A percentile compares a stretch with the other conserved stretches of the same genome.
These are phyloP conservation scores for Fissipunctia ypsillon DNA, from an alignment of 2,888 invertebrate genomes.

Conservation along the genomic window DNA sequence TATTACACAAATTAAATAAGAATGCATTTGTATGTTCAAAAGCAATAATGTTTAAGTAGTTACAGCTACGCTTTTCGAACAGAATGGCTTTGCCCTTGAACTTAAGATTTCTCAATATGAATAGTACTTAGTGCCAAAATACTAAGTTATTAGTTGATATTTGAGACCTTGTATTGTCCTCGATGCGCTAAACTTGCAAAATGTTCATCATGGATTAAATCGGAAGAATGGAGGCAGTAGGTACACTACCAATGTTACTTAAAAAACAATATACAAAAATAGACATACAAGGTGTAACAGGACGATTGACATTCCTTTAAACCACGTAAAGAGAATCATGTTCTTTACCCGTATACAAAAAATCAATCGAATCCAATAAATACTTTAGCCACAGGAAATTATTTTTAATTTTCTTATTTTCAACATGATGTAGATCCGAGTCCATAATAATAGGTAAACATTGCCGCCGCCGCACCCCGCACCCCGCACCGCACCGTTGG, in stretches of 20 bases:
- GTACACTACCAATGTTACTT: neutral
- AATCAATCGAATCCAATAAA: no score
- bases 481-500: no score
- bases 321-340: no score
- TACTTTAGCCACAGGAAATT: no score
- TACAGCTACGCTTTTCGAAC: neutral
- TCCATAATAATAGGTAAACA: no score
- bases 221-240: neutral
- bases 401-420: no score
- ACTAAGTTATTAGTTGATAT: conserved; percentile 2
- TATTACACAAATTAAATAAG: neutral
- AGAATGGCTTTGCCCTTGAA: conserved; percentile 34
- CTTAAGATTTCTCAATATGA: conserved; percentile 38
- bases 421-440: no score
- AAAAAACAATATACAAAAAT: neutral
- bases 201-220: neutral
- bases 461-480: no score
- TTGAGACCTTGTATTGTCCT: conserved; percentile 11
- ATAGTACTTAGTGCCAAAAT: conserved; percentile 19
- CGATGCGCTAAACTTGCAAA: neutral
- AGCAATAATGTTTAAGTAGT: neutral
- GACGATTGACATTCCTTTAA: no score
- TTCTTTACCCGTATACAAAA: no score
- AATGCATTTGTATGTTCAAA: conserved; percentile 10
- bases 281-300: no score